phyloP scores from a whole-genome alignment of 1,140 invertebrate genomes.

The Leptinotarsa undecemlineata region DNA sequence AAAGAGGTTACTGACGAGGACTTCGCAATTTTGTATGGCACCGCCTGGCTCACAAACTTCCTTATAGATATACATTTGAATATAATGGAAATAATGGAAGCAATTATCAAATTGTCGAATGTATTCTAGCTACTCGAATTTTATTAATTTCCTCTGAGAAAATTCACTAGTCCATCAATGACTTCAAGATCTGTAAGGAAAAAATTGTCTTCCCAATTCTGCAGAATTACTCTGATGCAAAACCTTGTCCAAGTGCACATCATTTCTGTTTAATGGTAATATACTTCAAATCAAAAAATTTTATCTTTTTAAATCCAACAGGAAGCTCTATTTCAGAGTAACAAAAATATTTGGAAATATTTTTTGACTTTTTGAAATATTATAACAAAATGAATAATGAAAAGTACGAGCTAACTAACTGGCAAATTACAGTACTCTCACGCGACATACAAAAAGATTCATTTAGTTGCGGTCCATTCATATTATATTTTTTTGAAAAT shows the following conservation, averaged over 20 bases:
- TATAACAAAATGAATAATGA: background rate
- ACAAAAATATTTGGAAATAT: slow-evolving; percentile 1
- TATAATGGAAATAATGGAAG: slow-evolving; percentile 3
- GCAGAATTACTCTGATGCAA: background rate
- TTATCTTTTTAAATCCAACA: slow-evolving; percentile 16
- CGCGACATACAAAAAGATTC: background rate
- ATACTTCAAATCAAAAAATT: slow-evolving; percentile 5
- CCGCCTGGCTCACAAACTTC: slow-evolving; percentile 5
- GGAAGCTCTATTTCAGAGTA: slow-evolving; percentile 5
- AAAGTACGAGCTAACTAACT: background rate
- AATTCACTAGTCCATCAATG: background rate
- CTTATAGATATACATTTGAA: slow-evolving; percentile 13
- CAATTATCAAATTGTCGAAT: slow-evolving; percentile 11
- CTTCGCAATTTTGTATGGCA: slow-evolving; percentile 3
- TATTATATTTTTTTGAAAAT: slow-evolving; percentile 9
- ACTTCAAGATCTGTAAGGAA: background rate
- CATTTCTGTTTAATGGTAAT: slow-evolving; percentile 22
- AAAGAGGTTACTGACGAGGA: background rate
- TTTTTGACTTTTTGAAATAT: background rate
- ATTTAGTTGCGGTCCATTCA: background rate
- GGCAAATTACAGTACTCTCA: background rate
- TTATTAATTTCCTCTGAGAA: background rate
- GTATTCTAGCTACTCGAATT: background rate
- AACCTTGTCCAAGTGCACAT: background rate
- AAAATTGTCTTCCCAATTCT: background rate